These are phyloP conservation scores for Salminus brasiliensis DNA, from an alignment of 2,113 vertebrate genomes.

Conservation along the genomic window DNA sequence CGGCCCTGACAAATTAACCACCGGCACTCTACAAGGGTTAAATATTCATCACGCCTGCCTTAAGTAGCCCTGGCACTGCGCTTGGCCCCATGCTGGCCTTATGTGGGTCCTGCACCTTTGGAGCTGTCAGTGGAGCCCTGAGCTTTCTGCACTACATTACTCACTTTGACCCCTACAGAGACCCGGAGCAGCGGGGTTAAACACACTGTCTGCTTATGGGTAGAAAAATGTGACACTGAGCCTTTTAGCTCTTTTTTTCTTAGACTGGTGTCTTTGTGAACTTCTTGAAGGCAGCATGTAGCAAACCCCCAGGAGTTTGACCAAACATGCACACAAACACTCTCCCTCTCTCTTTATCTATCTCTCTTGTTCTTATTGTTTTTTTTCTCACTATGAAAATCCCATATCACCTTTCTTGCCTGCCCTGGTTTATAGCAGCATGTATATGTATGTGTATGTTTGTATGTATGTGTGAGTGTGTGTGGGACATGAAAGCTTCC, in stretches of 20 bases:
- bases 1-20: constrained; percentile 83
- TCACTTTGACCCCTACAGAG: constrained; percentile 30
- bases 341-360: too few relatives aligned
- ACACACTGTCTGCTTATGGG: constrained; percentile 33
- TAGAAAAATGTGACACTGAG: constrained; percentile 28
- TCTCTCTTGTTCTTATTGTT: too few relatives aligned
- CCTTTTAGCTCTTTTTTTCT: constrained; percentile 16
- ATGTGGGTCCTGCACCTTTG: background rate
- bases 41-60: constrained; percentile 69
- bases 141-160: constrained; percentile 41
- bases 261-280: background rate
- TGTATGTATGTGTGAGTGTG: constrained; percentile 29
- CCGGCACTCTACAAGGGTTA: constrained; percentile 79
- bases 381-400: background rate
- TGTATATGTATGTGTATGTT: constrained; percentile 17
- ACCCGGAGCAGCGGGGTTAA: constrained; percentile 37
- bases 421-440: background rate
- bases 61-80: constrained; percentile 17
- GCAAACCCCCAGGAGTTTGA: background rate
- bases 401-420: constrained; percentile 9
- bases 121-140: constrained; percentile 11
- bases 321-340: constrained; percentile 57
- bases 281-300: constrained; percentile 6
- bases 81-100: background rate
- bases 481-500: constrained; percentile 34